A percentile compares a stretch with the other conserved stretches of the same genome.
These are phyloP conservation scores for Aphelinus certus DNA, from an alignment of 1,140 invertebrate genomes.

Conservation along the genomic window DNA sequence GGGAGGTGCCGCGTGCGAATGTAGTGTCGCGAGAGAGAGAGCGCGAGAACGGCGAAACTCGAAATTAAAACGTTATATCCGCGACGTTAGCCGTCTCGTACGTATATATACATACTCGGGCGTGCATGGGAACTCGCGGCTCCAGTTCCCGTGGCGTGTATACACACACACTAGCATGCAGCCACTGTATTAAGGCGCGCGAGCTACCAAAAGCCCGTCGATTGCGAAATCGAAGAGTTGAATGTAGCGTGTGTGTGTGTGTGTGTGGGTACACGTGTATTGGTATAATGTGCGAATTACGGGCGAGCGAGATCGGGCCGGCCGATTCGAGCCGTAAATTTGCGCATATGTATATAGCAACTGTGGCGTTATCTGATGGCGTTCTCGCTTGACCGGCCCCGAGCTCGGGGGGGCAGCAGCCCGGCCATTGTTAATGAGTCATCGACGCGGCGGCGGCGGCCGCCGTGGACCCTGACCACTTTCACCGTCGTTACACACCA, in stretches of 20 bases:
- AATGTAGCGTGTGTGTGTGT: no score
- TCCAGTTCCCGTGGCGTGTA: conserved; percentile 3
- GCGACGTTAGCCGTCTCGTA: background rate
- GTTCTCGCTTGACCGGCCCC: no score
- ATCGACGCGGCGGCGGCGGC: background rate
- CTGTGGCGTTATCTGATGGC: background rate
- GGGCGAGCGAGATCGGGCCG: conserved; percentile 5
- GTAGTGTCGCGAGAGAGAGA: background rate
- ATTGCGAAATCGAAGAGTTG: no score
- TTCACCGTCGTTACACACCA: no score
- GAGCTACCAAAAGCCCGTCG: no score
- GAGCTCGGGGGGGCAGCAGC: no score
- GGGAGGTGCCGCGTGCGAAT: no score
- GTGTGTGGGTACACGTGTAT: no score
- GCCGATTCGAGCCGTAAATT: conserved; percentile 7
- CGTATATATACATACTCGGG: conserved; percentile 7
- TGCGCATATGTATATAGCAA: background rate
- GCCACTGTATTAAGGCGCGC: no score
- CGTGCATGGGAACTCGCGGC: conserved; percentile 3
- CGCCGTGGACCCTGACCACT: no score
- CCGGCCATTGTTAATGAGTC: conserved; percentile 6
- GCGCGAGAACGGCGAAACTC: conserved; percentile 1
- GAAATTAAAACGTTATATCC: conserved; percentile 21
- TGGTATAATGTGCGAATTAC: no score
- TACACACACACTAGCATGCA: no score